Evolutionary conservation across 1,140 invertebrate species (phyloP), one percentile per base, ranked within the genome.

Genomic region (Leptonema lineaticorne): DNA sequence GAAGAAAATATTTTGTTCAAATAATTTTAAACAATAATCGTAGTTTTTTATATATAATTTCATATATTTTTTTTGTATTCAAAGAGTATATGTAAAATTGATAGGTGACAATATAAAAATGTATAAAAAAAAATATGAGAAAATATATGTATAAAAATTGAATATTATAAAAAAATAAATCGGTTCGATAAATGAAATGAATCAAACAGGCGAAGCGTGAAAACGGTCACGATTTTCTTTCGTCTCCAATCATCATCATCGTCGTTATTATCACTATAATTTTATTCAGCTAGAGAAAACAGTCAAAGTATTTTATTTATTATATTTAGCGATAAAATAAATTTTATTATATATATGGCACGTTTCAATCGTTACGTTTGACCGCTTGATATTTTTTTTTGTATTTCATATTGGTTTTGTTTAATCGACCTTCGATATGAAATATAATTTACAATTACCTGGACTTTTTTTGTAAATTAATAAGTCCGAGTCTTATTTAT

Each of bases 221-320:
- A 62, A 62, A 46, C 41, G 41, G 24, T 37, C 41, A 62, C 33
- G 59, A n/a, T 53, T 24, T 53, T 53, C 50, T 26, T 22, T 53
- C 24, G 9, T 48, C 46, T 4, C 3, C 9, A 24, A 53, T 26
- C 11, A 59, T 59, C 30, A 18, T 33, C n/a, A 37, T 33, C 24
- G 24, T 22, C n/a, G 48, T 16, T 22, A 18, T 53, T 26, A 11
- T 53, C 16, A 16, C 9, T 16, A 41, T 18, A 53, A 53, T 53
- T 22, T 22, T 9, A 53, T n/a, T 2, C 24, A 53, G n/a, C 5
- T 6, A 9, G 11, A 22, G 22, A 18, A 22, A 18, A 6, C 18
- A 9, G 24, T 53, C 24, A 53, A n/a, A n/a, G n/a, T n/a, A n/a
- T n/a, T n/a, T n/a, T n/a, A n/a, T n/a, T n/a, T n/a, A n/a, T n/a